A percentile compares a stretch with the other conserved stretches of the same genome.
phyloP scores from a whole-genome alignment of 1,140 invertebrate species.

The Coenobita brevimanus region DNA sequence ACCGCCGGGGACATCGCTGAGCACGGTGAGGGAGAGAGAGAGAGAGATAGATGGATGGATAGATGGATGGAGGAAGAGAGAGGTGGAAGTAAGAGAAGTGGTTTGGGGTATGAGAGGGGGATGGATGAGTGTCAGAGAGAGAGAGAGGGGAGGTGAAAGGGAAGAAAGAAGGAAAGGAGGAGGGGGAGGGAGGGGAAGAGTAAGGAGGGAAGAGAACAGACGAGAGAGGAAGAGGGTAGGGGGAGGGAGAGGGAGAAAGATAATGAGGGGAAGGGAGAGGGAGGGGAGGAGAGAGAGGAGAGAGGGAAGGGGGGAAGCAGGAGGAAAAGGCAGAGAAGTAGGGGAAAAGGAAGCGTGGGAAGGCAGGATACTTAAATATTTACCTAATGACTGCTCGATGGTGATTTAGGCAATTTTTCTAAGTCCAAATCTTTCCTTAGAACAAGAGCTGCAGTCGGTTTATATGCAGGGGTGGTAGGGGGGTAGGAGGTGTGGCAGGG shows the following conservation, averaged over 20 bases:
- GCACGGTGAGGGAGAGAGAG: constrained; percentile 21
- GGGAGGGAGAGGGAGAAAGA: neutral
- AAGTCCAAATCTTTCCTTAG: too few species aligned
- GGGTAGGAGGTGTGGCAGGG: too few species aligned
- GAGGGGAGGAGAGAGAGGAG: neutral
- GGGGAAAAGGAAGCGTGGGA: too few species aligned
- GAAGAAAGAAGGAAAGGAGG: neutral
- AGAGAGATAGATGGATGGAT: too few species aligned
- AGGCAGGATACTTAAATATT: too few species aligned
- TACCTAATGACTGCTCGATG: too few species aligned
- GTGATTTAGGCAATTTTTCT: too few species aligned
- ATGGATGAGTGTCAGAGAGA: neutral
- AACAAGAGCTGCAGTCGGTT: too few species aligned
- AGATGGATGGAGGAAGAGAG: too few species aligned
- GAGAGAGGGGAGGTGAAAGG: neutral
- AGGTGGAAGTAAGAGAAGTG: too few species aligned
- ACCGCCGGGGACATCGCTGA: constrained; percentile 44
- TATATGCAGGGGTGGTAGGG: too few species aligned
- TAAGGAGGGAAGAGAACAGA: neutral
- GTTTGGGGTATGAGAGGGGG: constrained; percentile 20
- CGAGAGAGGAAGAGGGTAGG: neutral
- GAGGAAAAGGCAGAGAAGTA: neutral
- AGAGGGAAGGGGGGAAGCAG: neutral
- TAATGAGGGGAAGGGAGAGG: neutral
- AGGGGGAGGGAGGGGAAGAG: neutral